A percentile compares a stretch with the other conserved stretches of the same genome.
These are phyloP conservation scores for Acropternis orthonyx DNA, from an alignment of 2,797 vertebrate genomes.

Conservation along the genomic window DNA sequence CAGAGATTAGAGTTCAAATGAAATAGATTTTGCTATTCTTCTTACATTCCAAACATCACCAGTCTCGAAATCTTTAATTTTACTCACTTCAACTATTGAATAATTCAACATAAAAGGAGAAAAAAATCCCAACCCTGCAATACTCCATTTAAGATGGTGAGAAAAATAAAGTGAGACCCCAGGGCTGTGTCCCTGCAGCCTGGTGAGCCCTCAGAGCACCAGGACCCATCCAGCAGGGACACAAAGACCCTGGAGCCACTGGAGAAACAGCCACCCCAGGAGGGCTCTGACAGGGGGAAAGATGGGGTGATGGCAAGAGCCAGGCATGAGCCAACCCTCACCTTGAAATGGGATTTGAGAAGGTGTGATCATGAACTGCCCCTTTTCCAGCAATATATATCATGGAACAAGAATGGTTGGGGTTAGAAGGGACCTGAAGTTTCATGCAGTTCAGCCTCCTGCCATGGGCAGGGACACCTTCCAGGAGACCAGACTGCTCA, in stretches of 20 bases:
- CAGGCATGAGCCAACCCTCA: neutral
- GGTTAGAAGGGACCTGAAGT: neutral
- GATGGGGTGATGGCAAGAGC: neutral
- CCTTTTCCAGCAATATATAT: neutral
- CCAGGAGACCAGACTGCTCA: neutral
- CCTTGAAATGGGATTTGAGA: neutral
- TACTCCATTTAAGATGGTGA: neutral
- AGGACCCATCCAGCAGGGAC: neutral
- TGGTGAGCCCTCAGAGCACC: rapidly evolving
- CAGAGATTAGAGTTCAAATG: constrained; percentile 70
- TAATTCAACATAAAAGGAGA: constrained; percentile 24
- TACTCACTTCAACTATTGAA: constrained; percentile 12
- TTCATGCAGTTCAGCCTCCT: neutral
- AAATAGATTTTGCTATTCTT: constrained; percentile 55
- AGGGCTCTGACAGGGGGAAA: neutral
- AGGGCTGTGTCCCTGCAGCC: neutral
- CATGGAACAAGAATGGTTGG: neutral
- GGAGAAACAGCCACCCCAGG: neutral
- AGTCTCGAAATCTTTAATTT: constrained; percentile 53
- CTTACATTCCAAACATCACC: neutral
- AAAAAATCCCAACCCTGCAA: neutral
- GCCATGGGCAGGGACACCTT: neutral
- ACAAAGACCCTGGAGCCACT: neutral
- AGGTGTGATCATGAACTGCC: too few species aligned
- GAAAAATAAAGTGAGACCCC: neutral